A percentile compares a stretch with the other conserved stretches of the same genome.
These are phyloP conservation scores for Dallia pectoralis DNA, from an alignment of 2,797 vertebrate genomes.

Conservation along the genomic window DNA sequence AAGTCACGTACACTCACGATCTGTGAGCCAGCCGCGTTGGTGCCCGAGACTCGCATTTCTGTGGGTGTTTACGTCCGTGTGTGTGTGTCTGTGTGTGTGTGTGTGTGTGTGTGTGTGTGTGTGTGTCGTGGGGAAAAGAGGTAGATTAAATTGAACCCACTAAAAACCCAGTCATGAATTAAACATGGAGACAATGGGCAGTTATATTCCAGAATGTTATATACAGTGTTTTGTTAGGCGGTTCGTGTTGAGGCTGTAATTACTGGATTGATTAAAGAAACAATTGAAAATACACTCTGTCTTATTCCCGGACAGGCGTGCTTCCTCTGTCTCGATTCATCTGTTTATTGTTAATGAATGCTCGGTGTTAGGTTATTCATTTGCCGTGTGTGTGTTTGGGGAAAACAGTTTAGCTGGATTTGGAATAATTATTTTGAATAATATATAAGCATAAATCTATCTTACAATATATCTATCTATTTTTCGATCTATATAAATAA, in stretches of 20 bases:
- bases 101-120: not conserved
- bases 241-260: not conserved
- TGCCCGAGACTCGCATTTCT: not conserved
- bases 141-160: not conserved
- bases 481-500: not conserved
- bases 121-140: not conserved
- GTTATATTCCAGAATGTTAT: not conserved
- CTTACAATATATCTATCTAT: no score
- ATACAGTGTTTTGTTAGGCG: not conserved
- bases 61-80: not conserved
- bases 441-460: no score
- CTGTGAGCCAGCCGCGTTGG: not conserved
- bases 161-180: not conserved
- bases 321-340: not conserved
- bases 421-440: no score
- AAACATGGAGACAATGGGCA: not conserved
- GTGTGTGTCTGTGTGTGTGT: not conserved
- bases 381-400: not conserved
- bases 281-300: not conserved
- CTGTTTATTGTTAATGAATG: not conserved
- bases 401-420: slow-evolving; percentile 12
- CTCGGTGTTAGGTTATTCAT: not conserved
- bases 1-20: not conserved
- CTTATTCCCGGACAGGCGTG: not conserved
- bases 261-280: not conserved